Percentiles rank a stretch among this genome's conserved stretches.
Conservation (phyloP, 2,888 invertebrate species). For the Chalcis sispes region DNA sequence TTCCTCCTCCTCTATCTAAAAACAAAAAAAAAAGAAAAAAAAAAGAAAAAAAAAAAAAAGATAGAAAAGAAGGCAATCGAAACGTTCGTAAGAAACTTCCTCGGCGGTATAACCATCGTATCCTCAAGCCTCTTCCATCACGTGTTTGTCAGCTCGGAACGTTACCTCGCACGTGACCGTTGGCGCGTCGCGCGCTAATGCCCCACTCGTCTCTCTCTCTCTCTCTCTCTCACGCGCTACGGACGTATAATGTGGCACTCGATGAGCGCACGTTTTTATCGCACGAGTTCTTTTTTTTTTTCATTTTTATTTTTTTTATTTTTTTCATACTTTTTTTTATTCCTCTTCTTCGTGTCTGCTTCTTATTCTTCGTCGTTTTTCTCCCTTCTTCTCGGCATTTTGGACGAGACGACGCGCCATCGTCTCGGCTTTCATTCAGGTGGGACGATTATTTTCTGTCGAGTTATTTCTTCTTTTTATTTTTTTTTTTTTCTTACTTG, state of each 20-base stretch:
- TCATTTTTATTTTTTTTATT: too few species aligned
- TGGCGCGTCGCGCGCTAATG: background rate
- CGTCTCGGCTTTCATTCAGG: background rate
- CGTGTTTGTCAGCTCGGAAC: conserved; percentile 6
- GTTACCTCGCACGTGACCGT: conserved; percentile 46
- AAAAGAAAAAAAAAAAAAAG: too few species aligned
- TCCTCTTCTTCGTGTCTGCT: background rate
- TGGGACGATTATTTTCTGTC: too few species aligned
- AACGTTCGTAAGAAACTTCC: too few species aligned
- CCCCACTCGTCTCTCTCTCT: background rate
- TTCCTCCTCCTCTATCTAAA: too few species aligned
- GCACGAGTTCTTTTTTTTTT: conserved; percentile 26
- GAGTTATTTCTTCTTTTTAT: too few species aligned
- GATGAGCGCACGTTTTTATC: conserved; percentile 43
- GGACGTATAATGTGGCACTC: background rate
- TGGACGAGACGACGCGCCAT: background rate
- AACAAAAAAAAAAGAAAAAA: too few species aligned
- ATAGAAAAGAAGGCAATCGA: too few species aligned
- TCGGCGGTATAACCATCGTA: too few species aligned
- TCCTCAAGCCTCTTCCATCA: too few species aligned
- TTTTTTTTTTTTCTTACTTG: conserved; percentile 11
- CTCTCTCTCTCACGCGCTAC: background rate
- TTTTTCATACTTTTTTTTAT: background rate
- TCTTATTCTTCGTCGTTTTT: background rate
- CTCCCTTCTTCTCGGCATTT: background rate